phyloP scores from a whole-genome alignment of 2,888 invertebrate species.

The Eupithecia subumbrata region DNA sequence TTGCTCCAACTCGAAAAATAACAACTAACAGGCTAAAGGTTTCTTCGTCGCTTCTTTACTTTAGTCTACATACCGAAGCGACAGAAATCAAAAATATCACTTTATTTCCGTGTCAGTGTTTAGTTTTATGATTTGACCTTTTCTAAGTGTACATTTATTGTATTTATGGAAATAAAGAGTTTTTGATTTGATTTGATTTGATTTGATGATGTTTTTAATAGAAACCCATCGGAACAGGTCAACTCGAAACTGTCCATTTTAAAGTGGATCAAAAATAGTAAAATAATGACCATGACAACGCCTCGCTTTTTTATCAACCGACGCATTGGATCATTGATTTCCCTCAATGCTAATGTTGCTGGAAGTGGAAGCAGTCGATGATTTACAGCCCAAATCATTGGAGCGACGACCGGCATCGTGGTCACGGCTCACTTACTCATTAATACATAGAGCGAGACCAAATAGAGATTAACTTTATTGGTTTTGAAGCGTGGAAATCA shows the following conservation, averaged over 20 bases:
- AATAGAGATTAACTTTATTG: constrained; percentile 22
- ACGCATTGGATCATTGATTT: constrained; percentile 11
- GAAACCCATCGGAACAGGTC: not conserved
- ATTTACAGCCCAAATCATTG: constrained; percentile 30
- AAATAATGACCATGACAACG: constrained; percentile 6
- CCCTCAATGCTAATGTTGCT: constrained; percentile 21
- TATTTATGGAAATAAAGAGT: no score
- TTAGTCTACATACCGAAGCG: no score
- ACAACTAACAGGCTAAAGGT: no score
- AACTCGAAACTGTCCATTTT: not conserved
- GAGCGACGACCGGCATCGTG: constrained; percentile 26
- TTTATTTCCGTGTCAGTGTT: no score
- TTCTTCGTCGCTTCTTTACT: no score
- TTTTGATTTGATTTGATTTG: no score
- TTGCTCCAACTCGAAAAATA: no score
- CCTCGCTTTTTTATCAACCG: not conserved
- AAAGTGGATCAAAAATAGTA: not conserved
- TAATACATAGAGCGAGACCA: constrained; percentile 24
- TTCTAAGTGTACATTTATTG: no score
- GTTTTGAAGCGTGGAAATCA: constrained; percentile 16
- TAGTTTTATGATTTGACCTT: no score
- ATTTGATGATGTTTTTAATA: not conserved
- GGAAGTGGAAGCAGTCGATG: constrained; percentile 25
- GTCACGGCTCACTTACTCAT: constrained; percentile 20
- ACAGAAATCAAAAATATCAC: no score